These are phyloP conservation scores for Camponotus fellah DNA, from an alignment of 2,888 invertebrate species.

Conservation along the genomic window DNA sequence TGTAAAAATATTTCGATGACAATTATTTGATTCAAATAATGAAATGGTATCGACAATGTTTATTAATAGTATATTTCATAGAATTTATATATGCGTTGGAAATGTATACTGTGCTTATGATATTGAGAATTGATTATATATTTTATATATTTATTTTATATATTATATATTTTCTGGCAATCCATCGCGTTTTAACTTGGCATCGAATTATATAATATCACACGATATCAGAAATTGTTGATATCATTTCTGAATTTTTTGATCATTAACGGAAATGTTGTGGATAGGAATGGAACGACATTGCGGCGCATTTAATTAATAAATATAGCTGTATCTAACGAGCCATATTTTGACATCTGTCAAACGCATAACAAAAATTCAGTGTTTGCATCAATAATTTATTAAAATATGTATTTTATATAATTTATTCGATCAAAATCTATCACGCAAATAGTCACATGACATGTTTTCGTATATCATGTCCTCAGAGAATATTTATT, in stretches of 20 bases:
- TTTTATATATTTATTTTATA: not conserved
- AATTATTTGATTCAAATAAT: not conserved
- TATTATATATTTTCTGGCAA: not conserved
- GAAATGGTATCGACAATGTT: not conserved
- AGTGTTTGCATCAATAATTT: not conserved
- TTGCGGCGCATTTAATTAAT: not conserved
- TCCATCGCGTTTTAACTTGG: not conserved
- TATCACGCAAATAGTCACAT: not conserved
- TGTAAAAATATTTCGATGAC: not conserved
- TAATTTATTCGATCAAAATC: not conserved
- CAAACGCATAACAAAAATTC: not conserved
- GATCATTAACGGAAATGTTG: not conserved
- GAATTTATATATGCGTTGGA: not conserved
- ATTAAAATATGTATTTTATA: not conserved
- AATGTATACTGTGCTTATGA: not conserved
- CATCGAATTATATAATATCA: not conserved
- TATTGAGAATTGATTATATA: not conserved
- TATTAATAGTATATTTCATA: not conserved
- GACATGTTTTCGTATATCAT: not conserved
- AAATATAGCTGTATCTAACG: not conserved
- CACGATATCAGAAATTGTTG: not conserved
- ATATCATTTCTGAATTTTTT: not conserved
- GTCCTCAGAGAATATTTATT: not conserved
- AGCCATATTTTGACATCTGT: constrained; percentile 1
- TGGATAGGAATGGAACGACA: not conserved